Evolutionary conservation across 2,888 invertebrate species (phyloP), one percentile per base, ranked within the genome.

Genomic region (Drosophila vallismaia): DNA sequence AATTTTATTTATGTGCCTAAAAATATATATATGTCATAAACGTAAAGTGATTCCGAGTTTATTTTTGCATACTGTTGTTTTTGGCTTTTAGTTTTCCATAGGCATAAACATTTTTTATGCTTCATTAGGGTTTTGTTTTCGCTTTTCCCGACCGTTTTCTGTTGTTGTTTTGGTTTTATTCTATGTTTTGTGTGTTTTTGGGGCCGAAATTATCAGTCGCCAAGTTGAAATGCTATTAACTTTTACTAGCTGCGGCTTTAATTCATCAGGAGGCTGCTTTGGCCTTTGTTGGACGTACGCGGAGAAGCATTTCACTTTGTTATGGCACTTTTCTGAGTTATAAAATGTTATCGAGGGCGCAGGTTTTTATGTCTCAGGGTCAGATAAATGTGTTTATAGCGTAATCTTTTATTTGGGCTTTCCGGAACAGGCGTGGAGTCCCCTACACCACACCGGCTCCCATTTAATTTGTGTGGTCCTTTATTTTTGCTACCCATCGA

Each of bases 381-480:
- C 88, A 85, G 88, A 82, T 87, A 87, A 85, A 85, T 85, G 82
- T 86, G 82, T 82, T 82, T 82, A 83, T 82, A 73, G 88, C 68
- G 75, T 77, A 79, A 64, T 70, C 79, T 81, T 87, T 82, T 64
- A 64, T 64, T 64, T 67, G 4, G 44, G 51, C 66, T 50, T 50
- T 64, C 28, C 8, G 42, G 42, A 9, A n/a, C 42, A 63, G 4
- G 1, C 28, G 1, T n/a, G n/a, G n/a, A n/a, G n/a, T n/a, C n/a
- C n/a, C n/a, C n/a, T n/a, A n/a, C n/a, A 1, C 4, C 40, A 36
- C 12, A 28, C 29, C 44, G 63, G 19, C 54, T 71, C 67, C 64
- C 79, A 74, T 82, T 85, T 82, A 87, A 82, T 82, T 82, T 85
- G 83, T 82, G 81, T 72, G 80, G 86, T 75, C 77, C 46, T 29